Percentiles rank a stretch among this genome's conserved stretches.
Evolutionary conservation across 2,888 invertebrate genomes (phyloP).

Genomic region (Archaeoteleia sp.): DNA sequence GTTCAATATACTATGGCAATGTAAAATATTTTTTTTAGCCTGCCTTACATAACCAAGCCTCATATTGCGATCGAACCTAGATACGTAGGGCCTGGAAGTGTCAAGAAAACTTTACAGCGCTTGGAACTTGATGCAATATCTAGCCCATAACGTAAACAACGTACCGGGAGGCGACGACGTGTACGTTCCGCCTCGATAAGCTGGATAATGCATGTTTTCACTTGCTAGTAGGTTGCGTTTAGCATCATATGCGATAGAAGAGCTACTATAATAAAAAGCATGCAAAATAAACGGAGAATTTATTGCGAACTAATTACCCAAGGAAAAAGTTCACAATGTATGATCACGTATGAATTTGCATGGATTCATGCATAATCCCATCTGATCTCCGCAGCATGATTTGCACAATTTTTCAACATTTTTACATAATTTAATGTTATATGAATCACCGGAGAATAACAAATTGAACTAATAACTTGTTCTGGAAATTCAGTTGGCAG

Average conservation of each 20-base stretch:
- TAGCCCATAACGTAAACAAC: slow-evolving; percentile 53
- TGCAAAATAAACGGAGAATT: slow-evolving; percentile 6
- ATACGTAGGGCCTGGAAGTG: slow-evolving; percentile 32
- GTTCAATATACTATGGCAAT: slow-evolving; percentile 27
- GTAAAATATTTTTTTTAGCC: slow-evolving; percentile 24
- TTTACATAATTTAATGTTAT: background rate
- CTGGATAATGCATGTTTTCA: slow-evolving; percentile 52
- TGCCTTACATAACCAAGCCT: slow-evolving; percentile 40
- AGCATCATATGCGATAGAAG: slow-evolving; percentile 18
- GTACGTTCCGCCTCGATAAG: slow-evolving; percentile 50
- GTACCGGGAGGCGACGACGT: slow-evolving; percentile 45
- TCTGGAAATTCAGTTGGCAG: slow-evolving; percentile 17
- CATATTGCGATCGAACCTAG: slow-evolving; percentile 43
- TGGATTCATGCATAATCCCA: background rate
- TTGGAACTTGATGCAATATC: slow-evolving; percentile 52
- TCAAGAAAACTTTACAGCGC: slow-evolving; percentile 51
- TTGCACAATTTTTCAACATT: no score
- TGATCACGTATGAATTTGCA: background rate
- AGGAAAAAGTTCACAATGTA: background rate
- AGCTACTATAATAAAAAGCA: slow-evolving; percentile 30
- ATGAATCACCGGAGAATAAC: slow-evolving; percentile 13
- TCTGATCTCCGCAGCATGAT: no score
- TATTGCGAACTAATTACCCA: slow-evolving; percentile 21
- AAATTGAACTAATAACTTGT: slow-evolving; percentile 30
- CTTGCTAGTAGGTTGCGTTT: slow-evolving; percentile 42